Evolutionary conservation across 2,888 invertebrate species (phyloP).

Genomic region (Venusia cambrica): DNA sequence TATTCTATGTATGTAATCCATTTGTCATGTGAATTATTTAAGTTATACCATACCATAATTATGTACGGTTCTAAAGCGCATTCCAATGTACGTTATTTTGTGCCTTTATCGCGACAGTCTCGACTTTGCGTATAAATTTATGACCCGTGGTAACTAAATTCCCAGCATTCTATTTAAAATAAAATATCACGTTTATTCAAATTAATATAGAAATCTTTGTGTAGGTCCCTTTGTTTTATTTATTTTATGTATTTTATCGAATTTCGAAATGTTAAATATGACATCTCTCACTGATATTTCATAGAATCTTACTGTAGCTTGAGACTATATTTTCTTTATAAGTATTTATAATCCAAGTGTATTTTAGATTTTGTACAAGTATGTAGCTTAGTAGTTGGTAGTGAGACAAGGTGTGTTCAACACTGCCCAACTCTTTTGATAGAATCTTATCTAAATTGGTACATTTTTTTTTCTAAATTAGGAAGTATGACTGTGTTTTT

Average conservation of each 20-base stretch:
- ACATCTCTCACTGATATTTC: constrained; percentile 26
- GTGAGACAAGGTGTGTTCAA: constrained; percentile 14
- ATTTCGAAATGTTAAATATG: background rate
- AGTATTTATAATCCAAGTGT: constrained; percentile 19
- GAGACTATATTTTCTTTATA: constrained; percentile 32
- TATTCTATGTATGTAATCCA: too few relatives aligned
- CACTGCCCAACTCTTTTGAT: constrained; percentile 20
- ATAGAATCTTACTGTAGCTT: constrained; percentile 31
- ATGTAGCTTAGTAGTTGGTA: constrained; percentile 15
- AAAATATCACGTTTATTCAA: too few relatives aligned
- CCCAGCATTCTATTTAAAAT: too few relatives aligned
- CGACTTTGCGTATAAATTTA: too few relatives aligned
- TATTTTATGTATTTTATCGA: background rate
- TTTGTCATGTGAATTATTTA: too few relatives aligned
- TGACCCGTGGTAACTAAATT: too few relatives aligned
- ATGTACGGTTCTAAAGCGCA: too few relatives aligned
- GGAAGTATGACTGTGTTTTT: background rate
- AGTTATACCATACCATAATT: too few relatives aligned
- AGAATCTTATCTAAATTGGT: constrained; percentile 14
- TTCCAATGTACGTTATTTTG: too few relatives aligned
- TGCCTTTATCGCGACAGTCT: too few relatives aligned
- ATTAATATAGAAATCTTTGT: too few relatives aligned
- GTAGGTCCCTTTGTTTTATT: too few relatives aligned
- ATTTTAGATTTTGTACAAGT: constrained; percentile 30
- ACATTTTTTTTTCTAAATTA: constrained; percentile 2